These are phyloP conservation scores for Aethina tumida DNA, from an alignment of 1,140 invertebrate genomes.

Conservation along the genomic window DNA sequence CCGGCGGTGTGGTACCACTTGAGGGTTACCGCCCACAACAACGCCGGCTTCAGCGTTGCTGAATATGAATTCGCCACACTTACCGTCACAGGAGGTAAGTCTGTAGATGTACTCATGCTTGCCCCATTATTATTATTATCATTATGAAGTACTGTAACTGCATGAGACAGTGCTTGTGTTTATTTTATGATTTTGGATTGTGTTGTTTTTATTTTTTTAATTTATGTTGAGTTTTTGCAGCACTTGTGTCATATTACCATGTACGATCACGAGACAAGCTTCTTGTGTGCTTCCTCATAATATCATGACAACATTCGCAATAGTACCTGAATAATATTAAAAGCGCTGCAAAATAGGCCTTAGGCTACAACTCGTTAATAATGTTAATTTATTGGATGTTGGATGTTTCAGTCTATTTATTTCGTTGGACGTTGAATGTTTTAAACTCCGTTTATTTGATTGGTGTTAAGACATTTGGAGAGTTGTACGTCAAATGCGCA, in stretches of 20 bases:
- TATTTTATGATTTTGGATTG: slow-evolving; percentile 2
- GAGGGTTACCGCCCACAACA: slow-evolving; percentile 88
- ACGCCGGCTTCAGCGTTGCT: slow-evolving; percentile 87
- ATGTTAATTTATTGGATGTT: too few species aligned
- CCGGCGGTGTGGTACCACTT: slow-evolving; percentile 89
- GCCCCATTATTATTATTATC: slow-evolving; percentile 9
- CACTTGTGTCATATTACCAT: slow-evolving; percentile 22
- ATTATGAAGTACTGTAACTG: slow-evolving; percentile 1
- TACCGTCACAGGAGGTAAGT: slow-evolving; percentile 82
- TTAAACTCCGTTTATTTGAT: slow-evolving; percentile 10
- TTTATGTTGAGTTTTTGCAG: slow-evolving; percentile 21
- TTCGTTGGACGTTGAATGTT: neutral
- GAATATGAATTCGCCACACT: slow-evolving; percentile 93
- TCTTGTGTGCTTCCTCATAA: slow-evolving; percentile 9
- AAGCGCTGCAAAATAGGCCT: slow-evolving; percentile 18
- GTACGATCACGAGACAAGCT: slow-evolving; percentile 8
- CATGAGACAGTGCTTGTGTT: too few species aligned
- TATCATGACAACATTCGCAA: slow-evolving; percentile 18
- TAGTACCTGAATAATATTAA: slow-evolving; percentile 27
- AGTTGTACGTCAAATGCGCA: slow-evolving; percentile 5
- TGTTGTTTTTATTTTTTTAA: slow-evolving; percentile 9
- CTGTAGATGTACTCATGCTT: slow-evolving; percentile 30
- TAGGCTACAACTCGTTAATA: too few species aligned
- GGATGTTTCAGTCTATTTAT: neutral
- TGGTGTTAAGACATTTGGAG: too few species aligned